phyloP scores from a whole-genome alignment of 2,113 vertebrate genomes.

The Cinclus cinclus region DNA sequence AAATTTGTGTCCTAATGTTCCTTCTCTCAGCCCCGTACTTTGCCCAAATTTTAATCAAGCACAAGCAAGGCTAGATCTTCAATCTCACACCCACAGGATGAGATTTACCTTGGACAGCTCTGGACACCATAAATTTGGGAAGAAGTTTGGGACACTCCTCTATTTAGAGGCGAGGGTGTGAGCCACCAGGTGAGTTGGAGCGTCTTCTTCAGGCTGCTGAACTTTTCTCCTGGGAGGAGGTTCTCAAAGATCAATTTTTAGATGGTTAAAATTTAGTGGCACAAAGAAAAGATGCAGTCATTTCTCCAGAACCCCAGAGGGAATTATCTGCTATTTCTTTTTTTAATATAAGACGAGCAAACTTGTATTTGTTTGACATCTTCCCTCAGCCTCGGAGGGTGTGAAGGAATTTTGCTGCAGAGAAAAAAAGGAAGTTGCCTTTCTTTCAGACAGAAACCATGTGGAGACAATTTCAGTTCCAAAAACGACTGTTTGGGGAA shows the following conservation, averaged over 20 bases:
- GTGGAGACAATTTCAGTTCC: not conserved
- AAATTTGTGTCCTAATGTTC: not conserved
- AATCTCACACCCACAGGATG: not conserved
- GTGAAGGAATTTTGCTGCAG: not conserved
- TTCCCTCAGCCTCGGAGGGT: not conserved
- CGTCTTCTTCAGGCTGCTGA: not conserved
- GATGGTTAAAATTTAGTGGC: not conserved
- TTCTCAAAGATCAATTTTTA: not conserved
- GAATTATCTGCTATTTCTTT: not conserved
- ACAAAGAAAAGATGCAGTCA: not conserved
- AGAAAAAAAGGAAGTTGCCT: not conserved
- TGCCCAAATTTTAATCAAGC: not conserved
- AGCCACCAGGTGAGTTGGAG: not conserved
- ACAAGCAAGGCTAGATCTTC: not conserved
- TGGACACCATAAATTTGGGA: not conserved
- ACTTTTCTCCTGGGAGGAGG: not conserved
- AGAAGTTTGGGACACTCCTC: not conserved
- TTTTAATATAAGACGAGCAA: not conserved
- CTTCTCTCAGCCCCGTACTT: not conserved
- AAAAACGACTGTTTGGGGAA: not conserved
- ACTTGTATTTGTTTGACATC: not conserved
- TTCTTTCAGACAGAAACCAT: not conserved
- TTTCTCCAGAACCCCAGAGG: not conserved
- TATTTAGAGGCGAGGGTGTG: rapidly evolving
- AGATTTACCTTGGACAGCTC: not conserved